Conservation (phyloP, 2,113 vertebrate genomes). For the Ictalurus furcatus region DNA sequence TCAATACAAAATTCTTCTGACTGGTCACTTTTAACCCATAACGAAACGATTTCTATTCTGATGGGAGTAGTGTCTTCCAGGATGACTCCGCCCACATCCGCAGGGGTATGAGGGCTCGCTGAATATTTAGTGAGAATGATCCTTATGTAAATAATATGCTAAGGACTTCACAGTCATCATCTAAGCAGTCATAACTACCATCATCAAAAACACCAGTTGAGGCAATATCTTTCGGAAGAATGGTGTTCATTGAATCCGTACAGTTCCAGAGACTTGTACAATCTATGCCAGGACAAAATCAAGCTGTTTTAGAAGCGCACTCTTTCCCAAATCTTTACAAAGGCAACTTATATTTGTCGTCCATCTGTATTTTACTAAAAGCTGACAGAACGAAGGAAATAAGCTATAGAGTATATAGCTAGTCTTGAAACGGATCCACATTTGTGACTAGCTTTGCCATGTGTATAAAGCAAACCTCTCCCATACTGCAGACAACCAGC, state of each 20-base stretch:
- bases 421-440: neutral
- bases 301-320: neutral
- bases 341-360: neutral
- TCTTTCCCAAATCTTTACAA: neutral
- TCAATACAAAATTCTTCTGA: neutral
- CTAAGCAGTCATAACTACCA: neutral
- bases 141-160: neutral
- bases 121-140: neutral
- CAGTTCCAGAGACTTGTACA: neutral
- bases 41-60: neutral
- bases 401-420: no score
- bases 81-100: neutral
- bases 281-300: neutral
- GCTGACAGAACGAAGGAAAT: neutral
- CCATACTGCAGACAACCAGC: slow-evolving; percentile 14
- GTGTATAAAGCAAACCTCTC: slow-evolving; percentile 7
- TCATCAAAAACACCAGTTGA: neutral
- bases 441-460: neutral
- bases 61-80: neutral
- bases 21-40: no score
- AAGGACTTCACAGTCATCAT: neutral
- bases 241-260: neutral
- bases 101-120: neutral
- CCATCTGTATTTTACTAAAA: neutral
- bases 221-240: neutral